Evolutionary conservation across 2,113 vertebrate genomes (phyloP), one percentile per base, ranked within the genome.

Genomic region (Sylvia atricapilla): DNA sequence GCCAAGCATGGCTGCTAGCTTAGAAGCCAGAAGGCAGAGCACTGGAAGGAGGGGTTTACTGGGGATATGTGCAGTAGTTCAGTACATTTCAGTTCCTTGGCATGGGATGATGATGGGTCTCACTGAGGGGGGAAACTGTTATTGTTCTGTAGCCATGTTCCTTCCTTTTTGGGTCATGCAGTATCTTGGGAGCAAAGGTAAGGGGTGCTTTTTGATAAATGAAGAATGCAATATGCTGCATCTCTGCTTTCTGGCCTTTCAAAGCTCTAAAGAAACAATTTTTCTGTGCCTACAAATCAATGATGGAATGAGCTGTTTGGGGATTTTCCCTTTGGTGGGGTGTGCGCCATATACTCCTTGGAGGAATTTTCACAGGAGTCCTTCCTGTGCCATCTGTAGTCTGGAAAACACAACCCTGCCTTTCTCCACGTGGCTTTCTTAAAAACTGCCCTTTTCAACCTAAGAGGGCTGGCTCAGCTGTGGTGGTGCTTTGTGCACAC

Each of bases 101-200:
- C 33, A 16, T 0, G 1, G 30, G 1, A 58, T 33, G 2, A 7
- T 6, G 30, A 35, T 1, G 1, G 6, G 2, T 75, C 39, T 64
- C 11, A 4, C 23, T 16, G 13, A 59, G 24, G 13, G 12, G 19
- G 9, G 2, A 9, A 77, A 25, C 9, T 53, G 3, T 14, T n/a
- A 6, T 43, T 58, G 13, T 31, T 24, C 9, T 44, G 8, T 47
- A 39, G 10, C n/a, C 0, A 0, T 4, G 13, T 21, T 31, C 19
- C 15, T 12, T 66, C 18, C 19, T 72, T 74, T 24, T 56, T 46
- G 13, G 7, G 17, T 50, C 50, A 37, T 49, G 56, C 8, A n/a
- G 5, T 24, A 9, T 23, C 27, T 46, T 77, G 49, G 55, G 31
- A 83, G 11, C 27, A 60, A 80, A 87, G 11, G n/a, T 66, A 62